Evolutionary conservation across 2,888 invertebrate genomes (phyloP).

Genomic region (Orthosia gothica): DNA sequence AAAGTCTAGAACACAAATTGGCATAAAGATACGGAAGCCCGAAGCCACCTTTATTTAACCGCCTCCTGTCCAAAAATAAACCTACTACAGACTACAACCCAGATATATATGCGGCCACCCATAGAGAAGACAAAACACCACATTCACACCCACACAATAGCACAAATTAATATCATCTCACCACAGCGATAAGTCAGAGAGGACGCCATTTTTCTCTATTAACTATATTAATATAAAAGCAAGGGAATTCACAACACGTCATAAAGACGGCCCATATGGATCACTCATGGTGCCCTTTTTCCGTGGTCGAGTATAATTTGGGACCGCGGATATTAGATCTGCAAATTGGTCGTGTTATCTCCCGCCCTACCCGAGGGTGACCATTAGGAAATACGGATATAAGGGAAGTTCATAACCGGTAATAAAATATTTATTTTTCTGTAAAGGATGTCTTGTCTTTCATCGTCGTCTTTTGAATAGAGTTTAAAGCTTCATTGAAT

Average conservation of each 20-base stretch:
- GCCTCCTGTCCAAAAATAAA: slow-evolving; percentile 41
- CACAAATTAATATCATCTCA: slow-evolving; percentile 61
- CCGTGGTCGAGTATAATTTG: slow-evolving; percentile 79
- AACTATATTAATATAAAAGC: slow-evolving; percentile 69
- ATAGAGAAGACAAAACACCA: slow-evolving; percentile 58
- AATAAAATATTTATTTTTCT: slow-evolving; percentile 31
- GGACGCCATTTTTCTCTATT: slow-evolving; percentile 71
- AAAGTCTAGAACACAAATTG: slow-evolving; percentile 23
- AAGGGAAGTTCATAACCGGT: slow-evolving; percentile 23
- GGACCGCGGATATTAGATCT: slow-evolving; percentile 86
- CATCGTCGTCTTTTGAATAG: not conserved
- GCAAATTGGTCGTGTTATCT: slow-evolving; percentile 88
- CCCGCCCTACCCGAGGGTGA: slow-evolving; percentile 76
- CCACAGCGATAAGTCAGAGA: slow-evolving; percentile 63
- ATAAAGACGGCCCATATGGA: slow-evolving; percentile 80
- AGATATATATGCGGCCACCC: slow-evolving; percentile 24
- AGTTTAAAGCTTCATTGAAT: not conserved
- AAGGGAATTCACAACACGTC: slow-evolving; percentile 72
- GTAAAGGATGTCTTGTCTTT: slow-evolving; percentile 14
- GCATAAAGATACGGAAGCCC: slow-evolving; percentile 31
- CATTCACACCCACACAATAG: slow-evolving; percentile 61
- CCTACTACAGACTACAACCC: slow-evolving; percentile 16
- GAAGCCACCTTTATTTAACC: slow-evolving; percentile 10
- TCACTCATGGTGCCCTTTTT: slow-evolving; percentile 75
- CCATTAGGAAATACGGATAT: slow-evolving; percentile 59